Base-by-base conservation (phyloP, 1,140 invertebrate species). In the Hyles euphorbiae region DNA sequence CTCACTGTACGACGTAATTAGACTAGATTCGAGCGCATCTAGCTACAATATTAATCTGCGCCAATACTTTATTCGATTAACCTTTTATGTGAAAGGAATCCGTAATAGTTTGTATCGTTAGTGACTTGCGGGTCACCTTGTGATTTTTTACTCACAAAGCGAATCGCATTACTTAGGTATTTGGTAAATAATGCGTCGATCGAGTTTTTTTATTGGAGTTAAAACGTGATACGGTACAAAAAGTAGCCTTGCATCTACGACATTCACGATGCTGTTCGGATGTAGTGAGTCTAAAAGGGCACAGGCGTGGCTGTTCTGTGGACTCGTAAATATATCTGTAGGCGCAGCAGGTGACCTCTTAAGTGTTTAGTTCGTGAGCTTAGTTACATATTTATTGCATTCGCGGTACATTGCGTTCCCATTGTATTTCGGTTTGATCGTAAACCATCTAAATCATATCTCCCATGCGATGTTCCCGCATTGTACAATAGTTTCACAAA, bases 291-390 rank as follows among this genome's bases (percentile, higher is more conserved):
- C 61, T 62, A 70, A 85, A 85, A 85, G 84, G 78, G 81, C 78
- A 81, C 69, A 85, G 78, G 82, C 77, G 79, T 76, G 78, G 75
- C 65, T 72, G 67, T 72, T 53, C 69, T 76, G 62, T 58, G 69
- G 56, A 68, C 76, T 78, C 76, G 77, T 82, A 82, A 85, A 81
- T 83, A 78, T 78, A 78, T 83, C 77, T 81, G 76, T 79, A 73
- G 72, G 75, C 84, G 70, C 82, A 84, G 84, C 82, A 72, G 82
- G 81, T 76, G 77, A 85, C 81, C 82, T 79, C 74, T 79, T 76
- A 74, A 75, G 76, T 72, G 76, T 83, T 83, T 81, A 79, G 76
- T 82, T 76, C 74, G 74, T 76, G 80, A 77, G 75, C 55, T 78
- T 70, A 73, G 58, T 50, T 55, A 55, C 72, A 76, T 78, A 83